A percentile compares a stretch with the other conserved stretches of the same genome.
phyloP scores from a whole-genome alignment of 1,140 invertebrate species.

The Cotesia vestalis region DNA sequence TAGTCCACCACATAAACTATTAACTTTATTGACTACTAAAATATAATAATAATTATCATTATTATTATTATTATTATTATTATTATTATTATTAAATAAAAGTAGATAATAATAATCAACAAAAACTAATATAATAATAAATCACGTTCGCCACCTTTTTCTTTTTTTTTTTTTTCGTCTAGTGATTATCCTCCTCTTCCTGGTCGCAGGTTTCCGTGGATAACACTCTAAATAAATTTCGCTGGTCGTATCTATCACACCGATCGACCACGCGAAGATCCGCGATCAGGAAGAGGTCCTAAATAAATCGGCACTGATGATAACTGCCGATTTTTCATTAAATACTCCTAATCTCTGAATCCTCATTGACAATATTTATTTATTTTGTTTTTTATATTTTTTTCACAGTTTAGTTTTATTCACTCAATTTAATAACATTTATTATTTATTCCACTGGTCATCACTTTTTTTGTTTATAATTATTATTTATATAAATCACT shows the following conservation, averaged over 20 bases:
- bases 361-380: conserved; percentile 7
- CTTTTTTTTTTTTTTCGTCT: background rate
- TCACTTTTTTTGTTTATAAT: too few relatives aligned
- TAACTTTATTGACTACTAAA: too few relatives aligned
- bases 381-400: too few relatives aligned
- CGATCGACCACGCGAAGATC: conserved; percentile 17
- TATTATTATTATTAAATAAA: background rate
- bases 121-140: background rate
- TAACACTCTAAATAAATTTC: conserved; percentile 19
- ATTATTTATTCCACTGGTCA: too few relatives aligned
- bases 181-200: conserved; percentile 21
- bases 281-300: conserved; percentile 28
- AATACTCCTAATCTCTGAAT: background rate
- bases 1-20: too few relatives aligned
- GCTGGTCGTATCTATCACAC: conserved; percentile 6
- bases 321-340: background rate
- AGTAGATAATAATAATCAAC: background rate
- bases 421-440: too few relatives aligned
- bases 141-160: background rate
- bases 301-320: background rate
- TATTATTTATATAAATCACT: too few relatives aligned
- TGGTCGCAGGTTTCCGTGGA: conserved; percentile 22
- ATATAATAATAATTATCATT: too few relatives aligned
- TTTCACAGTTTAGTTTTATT: too few relatives aligned
- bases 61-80: background rate